Evolutionary conservation across 2,797 vertebrate genomes (phyloP).

Genomic region (Eulemur mongoz): DNA sequence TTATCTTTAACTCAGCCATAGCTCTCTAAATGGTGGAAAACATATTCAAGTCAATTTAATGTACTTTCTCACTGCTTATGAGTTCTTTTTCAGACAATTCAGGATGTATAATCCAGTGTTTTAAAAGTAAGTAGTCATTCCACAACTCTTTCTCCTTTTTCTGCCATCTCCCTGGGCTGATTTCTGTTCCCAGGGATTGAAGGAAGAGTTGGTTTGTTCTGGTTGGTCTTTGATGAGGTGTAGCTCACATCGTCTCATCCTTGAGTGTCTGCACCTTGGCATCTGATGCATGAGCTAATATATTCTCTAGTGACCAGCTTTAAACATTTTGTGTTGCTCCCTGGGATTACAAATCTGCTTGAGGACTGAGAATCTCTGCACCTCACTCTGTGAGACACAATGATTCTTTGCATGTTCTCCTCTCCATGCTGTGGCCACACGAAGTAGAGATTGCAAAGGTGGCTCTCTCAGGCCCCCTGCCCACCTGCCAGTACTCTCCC

Average conservation of each 20-base stretch:
- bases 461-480: neutral
- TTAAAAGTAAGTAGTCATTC: neutral
- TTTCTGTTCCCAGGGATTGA: neutral
- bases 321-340: neutral
- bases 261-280: neutral
- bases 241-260: neutral
- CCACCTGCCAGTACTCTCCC: neutral
- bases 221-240: neutral
- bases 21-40: neutral
- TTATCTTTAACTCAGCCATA: neutral
- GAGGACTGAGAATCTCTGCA: neutral
- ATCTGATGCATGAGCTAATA: neutral
- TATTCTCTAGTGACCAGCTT: neutral
- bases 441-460: accelerated
- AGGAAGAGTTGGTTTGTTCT: neutral
- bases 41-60: neutral
- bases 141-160: neutral
- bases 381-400: neutral
- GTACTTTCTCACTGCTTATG: neutral
- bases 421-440: neutral
- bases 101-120: neutral
- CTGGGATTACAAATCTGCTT: neutral
- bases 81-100: neutral
- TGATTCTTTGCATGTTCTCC: neutral
- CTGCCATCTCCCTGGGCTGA: neutral